Evolutionary conservation across 2,797 vertebrate species (phyloP), one percentile per base, ranked within the genome.

Genomic region (Spheniscus humboldti): DNA sequence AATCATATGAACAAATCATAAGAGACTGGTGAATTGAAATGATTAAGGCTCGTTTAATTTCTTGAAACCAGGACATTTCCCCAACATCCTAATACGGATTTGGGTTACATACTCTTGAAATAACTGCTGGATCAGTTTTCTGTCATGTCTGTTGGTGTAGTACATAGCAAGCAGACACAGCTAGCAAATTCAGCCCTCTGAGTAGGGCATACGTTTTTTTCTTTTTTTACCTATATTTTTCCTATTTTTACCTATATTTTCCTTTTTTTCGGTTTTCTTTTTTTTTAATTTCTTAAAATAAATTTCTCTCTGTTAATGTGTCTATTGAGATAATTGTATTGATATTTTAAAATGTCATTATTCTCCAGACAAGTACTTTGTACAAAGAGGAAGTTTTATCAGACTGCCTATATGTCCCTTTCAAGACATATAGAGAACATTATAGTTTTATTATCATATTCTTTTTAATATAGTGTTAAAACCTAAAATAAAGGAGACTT

Each of bases 1-100:
- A 94, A 96, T 91, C 78, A 85, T 82, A 93, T 28, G 75, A 94
- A 96, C 63, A 95, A 92, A 96, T 95, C 89, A 83, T 92, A 79
- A 82, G 87, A 94, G 80, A 91, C 66, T 93, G 39, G 63, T 91
- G 75, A 96, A 90, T 73, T 94, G 90, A 96, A 96, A 96, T 73
- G 13, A 95, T 97, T 96, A 93, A 94, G 35, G 18, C 30, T 97
- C 1, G 0, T 82, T 92, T 93, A 97, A 94, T 96, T 97, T 92
- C 50, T 93, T 85, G 83, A 95, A 97, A 89, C 50, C 60, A 80
- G 86, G 90, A 86, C 64, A 94, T 95, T 94, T 96, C 20, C 41
- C 39, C 77, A 88, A 80, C 55, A 96, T 88, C 60, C 47, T 77
- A 76, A 84, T 84, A 86, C 3, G 20, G 45, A 94, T 97, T 95